Conservation (phyloP, 2,888 invertebrate species). For the Ectropis crepuscularia region DNA sequence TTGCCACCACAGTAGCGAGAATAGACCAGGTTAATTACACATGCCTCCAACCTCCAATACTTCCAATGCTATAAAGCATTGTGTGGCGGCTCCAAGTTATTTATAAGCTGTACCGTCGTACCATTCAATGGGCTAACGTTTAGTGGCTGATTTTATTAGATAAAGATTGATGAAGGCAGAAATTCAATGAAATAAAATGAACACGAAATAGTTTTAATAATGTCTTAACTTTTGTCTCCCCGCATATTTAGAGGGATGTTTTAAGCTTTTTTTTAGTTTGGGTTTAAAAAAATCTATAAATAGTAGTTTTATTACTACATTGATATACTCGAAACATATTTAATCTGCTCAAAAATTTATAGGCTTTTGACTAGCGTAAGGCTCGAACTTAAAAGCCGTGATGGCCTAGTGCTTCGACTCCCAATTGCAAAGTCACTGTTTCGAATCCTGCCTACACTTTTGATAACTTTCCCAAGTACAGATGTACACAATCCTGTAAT, state of each 20-base stretch:
- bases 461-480: too few species aligned
- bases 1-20: slow-evolving; percentile 24
- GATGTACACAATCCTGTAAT: too few species aligned
- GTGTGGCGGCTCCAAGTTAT: slow-evolving; percentile 15
- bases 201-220: background rate
- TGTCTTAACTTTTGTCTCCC: background rate
- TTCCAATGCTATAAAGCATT: slow-evolving; percentile 20
- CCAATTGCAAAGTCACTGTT: too few species aligned
- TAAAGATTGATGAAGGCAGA: background rate
- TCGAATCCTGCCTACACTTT: too few species aligned
- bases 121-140: background rate
- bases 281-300: too few species aligned
- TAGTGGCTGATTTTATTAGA: slow-evolving; percentile 7
- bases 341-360: too few species aligned
- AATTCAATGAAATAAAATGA: background rate
- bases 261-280: too few species aligned
- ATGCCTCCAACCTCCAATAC: slow-evolving; percentile 7
- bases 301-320: too few species aligned
- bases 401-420: too few species aligned
- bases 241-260: background rate
- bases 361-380: too few species aligned
- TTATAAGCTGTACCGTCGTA: slow-evolving; percentile 13
- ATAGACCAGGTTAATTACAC: slow-evolving; percentile 30
- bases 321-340: too few species aligned
- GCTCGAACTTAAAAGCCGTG: too few species aligned